Base-by-base conservation (phyloP, 23 tunicate genomes). In the Oikopleura vanhoeffeni region DNA sequence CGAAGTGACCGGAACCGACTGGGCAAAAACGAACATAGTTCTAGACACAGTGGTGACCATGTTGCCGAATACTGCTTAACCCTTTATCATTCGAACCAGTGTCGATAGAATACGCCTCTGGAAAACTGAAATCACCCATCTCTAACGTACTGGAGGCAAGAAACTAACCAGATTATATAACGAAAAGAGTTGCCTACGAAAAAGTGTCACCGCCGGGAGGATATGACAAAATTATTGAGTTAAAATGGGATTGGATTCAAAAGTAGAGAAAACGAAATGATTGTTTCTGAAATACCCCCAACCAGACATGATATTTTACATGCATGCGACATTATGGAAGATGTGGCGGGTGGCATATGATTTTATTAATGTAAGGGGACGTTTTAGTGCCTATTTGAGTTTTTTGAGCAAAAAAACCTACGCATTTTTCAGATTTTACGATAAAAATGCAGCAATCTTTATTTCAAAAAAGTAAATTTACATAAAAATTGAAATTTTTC, bases 1-100 rank as follows among this genome's bases (percentile, higher is more conserved):
- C 67, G 99, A 95, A 85, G 91, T 95, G 42, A 95, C 99, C 38
- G 99, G 96, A 27, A 95, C 99, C 1, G 99, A 95, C 86, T 83
- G 87, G 60, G 89, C 96, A 60, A 95, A 95, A 41, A 95, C 95
- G 41, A 88, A 88, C 40, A 89, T 90, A 64, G 85, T 95, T 0
- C 76, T 95, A 83, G 99, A 95, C 75, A 91, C 96, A 39, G 87
- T 95, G 32, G 90, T 89, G 0, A 87, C 99, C 8, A 88, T 95
- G 96, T 95, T 90, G n/a, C n/a, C n/a, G n/a, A n/a, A n/a, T n/a
- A n/a, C n/a, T n/a, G n/a, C n/a, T n/a, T n/a, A n/a, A n/a, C n/a
- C 91, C 91, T 32, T 95, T 88, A 40, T 36, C 40, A 41, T 83
- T 91, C 67, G 99, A 95, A 67, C 87, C 96, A 0, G 99, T 95